These are phyloP conservation scores for Chionomys nivalis DNA, from an alignment of 2,113 vertebrate species.

Conservation along the genomic window DNA sequence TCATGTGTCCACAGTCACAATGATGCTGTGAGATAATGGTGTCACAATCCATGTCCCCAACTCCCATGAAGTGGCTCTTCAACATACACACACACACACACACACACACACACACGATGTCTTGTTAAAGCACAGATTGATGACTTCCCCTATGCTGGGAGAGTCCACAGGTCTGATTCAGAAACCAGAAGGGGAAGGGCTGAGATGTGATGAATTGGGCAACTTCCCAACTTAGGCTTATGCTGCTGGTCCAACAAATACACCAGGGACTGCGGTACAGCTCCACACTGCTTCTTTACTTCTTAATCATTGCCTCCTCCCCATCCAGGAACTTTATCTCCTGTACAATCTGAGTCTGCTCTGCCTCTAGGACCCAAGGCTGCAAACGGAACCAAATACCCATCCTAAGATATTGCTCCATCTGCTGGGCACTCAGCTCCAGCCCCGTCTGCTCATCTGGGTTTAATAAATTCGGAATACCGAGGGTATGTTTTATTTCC, in stretches of 20 bases:
- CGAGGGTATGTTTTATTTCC: not conserved
- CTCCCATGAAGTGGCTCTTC: not conserved
- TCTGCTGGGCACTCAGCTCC: not conserved
- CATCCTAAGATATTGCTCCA: not conserved
- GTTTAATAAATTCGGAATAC: not conserved
- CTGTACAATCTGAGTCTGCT: not conserved
- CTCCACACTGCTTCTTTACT: not conserved
- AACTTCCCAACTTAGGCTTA: not conserved
- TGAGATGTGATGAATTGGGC: not conserved
- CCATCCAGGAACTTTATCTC: not conserved
- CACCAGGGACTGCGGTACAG: not conserved
- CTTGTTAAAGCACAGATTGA: not conserved
- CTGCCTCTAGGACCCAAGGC: not conserved
- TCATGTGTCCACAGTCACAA: not conserved
- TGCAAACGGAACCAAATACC: not conserved
- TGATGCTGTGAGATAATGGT: not conserved
- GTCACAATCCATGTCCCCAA: not conserved
- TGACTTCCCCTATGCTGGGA: not conserved
- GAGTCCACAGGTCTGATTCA: not conserved
- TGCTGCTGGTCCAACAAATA: not conserved
- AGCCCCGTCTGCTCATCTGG: not conserved
- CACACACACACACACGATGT: too few relatives aligned
- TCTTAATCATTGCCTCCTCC: not conserved
- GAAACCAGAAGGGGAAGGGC: fast-evolving
- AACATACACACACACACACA: not conserved